Evolutionary conservation across 2,888 invertebrate species (phyloP).

Genomic region (Morpho achilles): DNA sequence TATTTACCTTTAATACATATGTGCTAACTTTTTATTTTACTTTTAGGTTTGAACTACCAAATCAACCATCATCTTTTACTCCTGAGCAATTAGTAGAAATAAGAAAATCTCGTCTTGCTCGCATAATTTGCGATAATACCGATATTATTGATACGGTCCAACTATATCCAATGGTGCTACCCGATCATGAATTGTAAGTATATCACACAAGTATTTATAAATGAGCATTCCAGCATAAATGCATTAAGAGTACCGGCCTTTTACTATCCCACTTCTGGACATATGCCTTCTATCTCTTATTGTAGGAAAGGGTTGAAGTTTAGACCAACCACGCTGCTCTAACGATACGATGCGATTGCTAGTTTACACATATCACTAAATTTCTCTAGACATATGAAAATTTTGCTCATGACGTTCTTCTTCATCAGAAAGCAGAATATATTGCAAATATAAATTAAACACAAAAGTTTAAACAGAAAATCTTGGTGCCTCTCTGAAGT

Average conservation of each 20-base stretch:
- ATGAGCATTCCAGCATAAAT: not conserved
- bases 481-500: too few species aligned
- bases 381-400: too few species aligned
- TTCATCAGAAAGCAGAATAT: too few species aligned
- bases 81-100: constrained; percentile 91
- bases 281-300: too few species aligned
- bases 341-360: not conserved
- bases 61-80: constrained; percentile 94
- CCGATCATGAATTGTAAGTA: constrained; percentile 95
- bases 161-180: constrained; percentile 94
- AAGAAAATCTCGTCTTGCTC: constrained; percentile 87
- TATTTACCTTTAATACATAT: too few species aligned
- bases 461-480: too few species aligned
- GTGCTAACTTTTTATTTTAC: not conserved
- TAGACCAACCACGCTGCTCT: too few species aligned
- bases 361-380: too few species aligned
- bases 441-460: too few species aligned
- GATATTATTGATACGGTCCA: constrained; percentile 95
- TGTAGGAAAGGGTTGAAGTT: too few species aligned
- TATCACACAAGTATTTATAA: not conserved
- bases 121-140: constrained; percentile 94
- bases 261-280: too few species aligned
- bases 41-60: constrained; percentile 89
- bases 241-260: not conserved
- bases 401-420: too few species aligned